Evolutionary conservation across 2,888 invertebrate genomes (phyloP).

Genomic region (Clostera curtula): DNA sequence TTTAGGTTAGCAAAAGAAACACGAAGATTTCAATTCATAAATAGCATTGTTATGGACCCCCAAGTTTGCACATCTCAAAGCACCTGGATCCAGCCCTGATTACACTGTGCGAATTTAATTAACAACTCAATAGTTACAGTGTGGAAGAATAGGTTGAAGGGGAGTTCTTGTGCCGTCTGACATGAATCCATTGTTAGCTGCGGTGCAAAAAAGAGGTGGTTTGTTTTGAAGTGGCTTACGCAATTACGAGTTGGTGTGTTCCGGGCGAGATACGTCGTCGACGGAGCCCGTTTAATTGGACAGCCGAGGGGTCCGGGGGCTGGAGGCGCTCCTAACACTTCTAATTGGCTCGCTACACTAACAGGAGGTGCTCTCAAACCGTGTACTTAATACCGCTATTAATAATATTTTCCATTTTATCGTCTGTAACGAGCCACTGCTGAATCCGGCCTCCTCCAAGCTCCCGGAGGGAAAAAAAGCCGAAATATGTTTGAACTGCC

Average conservation of each 20-base stretch:
- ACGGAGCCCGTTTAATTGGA: conserved; percentile 63
- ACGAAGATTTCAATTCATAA: no score
- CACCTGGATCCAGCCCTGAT: conserved; percentile 29
- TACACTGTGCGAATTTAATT: conserved; percentile 68
- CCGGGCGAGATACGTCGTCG: conserved; percentile 28
- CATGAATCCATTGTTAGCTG: conserved; percentile 67
- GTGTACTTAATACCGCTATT: conserved; percentile 43
- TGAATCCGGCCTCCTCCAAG: no score
- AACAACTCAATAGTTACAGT: conserved; percentile 67
- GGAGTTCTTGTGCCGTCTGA: conserved; percentile 63
- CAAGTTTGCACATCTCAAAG: no score
- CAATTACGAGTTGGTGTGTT: conserved; percentile 57
- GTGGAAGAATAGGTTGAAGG: conserved; percentile 47
- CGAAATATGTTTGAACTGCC: no score
- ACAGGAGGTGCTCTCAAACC: conserved; percentile 53
- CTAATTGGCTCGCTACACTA: conserved; percentile 67
- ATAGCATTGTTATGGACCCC: no score
- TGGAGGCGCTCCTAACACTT: conserved; percentile 45
- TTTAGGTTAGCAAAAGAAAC: no score
- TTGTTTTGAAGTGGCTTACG: conserved; percentile 68
- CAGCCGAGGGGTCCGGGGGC: conserved; percentile 36
- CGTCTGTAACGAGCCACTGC: no score
- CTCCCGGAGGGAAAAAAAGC: no score
- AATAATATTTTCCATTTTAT: no score
- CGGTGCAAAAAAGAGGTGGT: conserved; percentile 57